A percentile compares a stretch with the other conserved stretches of the same genome.
phyloP scores from a whole-genome alignment of 2,797 vertebrate species.

The Merluccius polli region DNA sequence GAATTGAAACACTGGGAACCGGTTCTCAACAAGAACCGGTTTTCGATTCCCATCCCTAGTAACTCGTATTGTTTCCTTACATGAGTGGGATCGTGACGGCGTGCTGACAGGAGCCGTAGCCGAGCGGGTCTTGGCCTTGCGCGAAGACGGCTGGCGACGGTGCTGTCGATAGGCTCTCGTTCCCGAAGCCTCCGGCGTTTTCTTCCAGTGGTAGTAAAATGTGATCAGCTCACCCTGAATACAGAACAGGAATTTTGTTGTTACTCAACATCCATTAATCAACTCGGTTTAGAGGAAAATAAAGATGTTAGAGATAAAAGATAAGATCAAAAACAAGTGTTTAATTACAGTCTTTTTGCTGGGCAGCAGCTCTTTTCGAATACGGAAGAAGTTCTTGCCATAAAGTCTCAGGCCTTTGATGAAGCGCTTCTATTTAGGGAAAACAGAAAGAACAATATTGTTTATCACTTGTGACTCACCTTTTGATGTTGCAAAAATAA shows the following conservation, averaged over 20 bases:
- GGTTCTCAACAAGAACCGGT: too few relatives aligned
- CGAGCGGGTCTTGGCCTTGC: constrained; percentile 95
- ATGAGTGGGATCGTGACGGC: constrained; percentile 87
- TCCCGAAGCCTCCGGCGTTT: constrained; percentile 93
- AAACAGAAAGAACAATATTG: not conserved
- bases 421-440: constrained; percentile 86
- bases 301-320: not conserved
- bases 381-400: constrained; percentile 99
- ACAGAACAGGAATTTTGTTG: not conserved
- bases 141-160: constrained; percentile 90
- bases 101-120: constrained; percentile 82
- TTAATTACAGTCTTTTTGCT: constrained; percentile 94
- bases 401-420: constrained; percentile 97
- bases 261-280: not conserved
- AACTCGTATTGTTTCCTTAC: too few relatives aligned
- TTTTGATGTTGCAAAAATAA: not conserved
- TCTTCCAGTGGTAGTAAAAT: constrained; percentile 99
- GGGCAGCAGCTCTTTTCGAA: constrained; percentile 95
- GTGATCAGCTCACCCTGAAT: constrained; percentile 93
- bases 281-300: not conserved
- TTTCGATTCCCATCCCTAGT: too few relatives aligned
- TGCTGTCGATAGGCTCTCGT: constrained; percentile 94
- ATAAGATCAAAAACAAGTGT: constrained; percentile 7
- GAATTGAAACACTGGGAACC: too few relatives aligned
- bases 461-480: not conserved